A percentile compares a stretch with the other conserved stretches of the same genome.
Evolutionary conservation across 2,113 vertebrate species (phyloP).

Genomic region (Platycercus adscitus): DNA sequence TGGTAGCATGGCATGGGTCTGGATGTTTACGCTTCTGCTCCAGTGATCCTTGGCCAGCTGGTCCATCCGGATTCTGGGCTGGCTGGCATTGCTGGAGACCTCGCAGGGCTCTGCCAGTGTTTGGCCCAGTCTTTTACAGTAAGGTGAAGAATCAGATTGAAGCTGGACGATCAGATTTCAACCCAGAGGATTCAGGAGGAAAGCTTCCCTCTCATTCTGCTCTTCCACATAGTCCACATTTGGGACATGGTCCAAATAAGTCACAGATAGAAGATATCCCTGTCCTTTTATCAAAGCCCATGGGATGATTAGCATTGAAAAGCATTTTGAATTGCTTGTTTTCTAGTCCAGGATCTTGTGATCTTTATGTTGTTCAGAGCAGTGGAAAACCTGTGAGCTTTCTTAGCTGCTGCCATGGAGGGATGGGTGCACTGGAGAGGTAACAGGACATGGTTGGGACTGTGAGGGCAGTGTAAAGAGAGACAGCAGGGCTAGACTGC

Average conservation of each 20-base stretch:
- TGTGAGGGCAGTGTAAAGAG: not conserved
- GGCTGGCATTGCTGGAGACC: not conserved
- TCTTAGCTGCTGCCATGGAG: not conserved
- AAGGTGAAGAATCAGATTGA: not conserved
- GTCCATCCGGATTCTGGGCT: not conserved
- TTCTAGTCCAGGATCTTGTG: not conserved
- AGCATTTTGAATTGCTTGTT: not conserved
- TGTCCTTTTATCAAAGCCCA: not conserved
- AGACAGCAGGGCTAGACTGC: not conserved
- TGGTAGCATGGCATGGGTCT: not conserved
- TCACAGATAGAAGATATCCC: not conserved
- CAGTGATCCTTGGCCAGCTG: not conserved
- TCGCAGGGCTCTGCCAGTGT: not conserved
- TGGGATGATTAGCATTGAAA: not conserved
- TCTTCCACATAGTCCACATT: not conserved
- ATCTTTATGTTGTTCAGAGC: not conserved
- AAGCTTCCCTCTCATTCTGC: not conserved
- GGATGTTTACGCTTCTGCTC: not conserved
- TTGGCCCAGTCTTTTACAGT: not conserved
- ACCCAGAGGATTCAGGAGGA: not conserved
- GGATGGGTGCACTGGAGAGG: not conserved
- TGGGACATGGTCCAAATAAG: not conserved
- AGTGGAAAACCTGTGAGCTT: not conserved
- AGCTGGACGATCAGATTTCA: not conserved
- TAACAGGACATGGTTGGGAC: not conserved